Base-by-base conservation (phyloP, 2,797 vertebrate genomes). In the Leuciscus waleckii region DNA sequence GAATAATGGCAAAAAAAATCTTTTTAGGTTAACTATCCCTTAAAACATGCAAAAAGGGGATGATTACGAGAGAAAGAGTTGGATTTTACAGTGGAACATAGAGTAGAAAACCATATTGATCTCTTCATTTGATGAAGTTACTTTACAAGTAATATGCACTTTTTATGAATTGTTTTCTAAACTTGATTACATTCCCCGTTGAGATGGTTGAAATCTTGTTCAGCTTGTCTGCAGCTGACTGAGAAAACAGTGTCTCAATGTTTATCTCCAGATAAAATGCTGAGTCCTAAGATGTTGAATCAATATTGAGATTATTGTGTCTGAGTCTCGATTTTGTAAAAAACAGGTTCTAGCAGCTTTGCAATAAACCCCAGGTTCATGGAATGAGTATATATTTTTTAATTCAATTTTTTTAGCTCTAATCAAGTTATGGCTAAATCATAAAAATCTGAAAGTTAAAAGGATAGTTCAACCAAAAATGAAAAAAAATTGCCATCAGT, bases 271-370 rank as follows among this genome's bases (percentile, higher is more conserved):
- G 54, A 73, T 63, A 37, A 85, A 71, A 89, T 83, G 43, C 29
- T 35, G 88, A 87, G 85, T 87, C 54, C 67, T 8, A 78, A 88
- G 83, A 80, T 56, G 39, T 83, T 90, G 86, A 90, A 92, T 90
- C 84, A 68, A 65, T 86, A 82, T n/a, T 88, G 87, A 43, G 51
- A 78, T 74, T 68, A 69, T 75, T 85, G 67, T 87, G 49, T 37
- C 41, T 23, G 14, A 46, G 17, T 68, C 39, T 67, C 2, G 7
- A 9, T 74, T 23, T 63, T 63, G 16, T 7, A 7, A 16, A 71
- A 71, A 71, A 23, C 49, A 54, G 4, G 6, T 61, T 29, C 14
- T 69, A 61, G 37, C n/a, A 29, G 9, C 32, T 65, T 80, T 29
- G 11, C 17, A 11, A 43, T 71, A 61, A 73, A 7, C 69, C 54